Evolutionary conservation across 2,113 vertebrate genomes (phyloP).

Genomic region (Mixornis gularis): DNA sequence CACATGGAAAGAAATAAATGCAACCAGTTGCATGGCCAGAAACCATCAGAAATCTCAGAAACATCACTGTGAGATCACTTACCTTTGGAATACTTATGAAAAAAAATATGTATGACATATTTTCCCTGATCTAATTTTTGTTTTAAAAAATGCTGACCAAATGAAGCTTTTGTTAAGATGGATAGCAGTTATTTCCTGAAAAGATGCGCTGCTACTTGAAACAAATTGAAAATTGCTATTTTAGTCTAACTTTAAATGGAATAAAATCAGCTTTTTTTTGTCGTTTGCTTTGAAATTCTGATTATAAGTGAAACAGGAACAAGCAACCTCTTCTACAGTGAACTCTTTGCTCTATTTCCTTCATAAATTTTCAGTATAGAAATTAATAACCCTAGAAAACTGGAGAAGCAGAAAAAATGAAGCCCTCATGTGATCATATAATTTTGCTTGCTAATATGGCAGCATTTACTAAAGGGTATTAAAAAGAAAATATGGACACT

Average conservation of each 20-base stretch:
- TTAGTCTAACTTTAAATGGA: not conserved
- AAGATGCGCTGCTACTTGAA: not conserved
- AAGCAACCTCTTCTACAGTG: not conserved
- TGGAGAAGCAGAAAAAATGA: constrained; percentile 4
- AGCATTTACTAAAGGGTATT: constrained; percentile 15
- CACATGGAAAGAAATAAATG: not conserved
- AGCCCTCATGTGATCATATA: not conserved
- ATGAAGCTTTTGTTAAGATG: not conserved
- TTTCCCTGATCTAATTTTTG: not conserved
- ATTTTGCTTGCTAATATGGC: not conserved
- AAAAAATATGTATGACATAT: not conserved
- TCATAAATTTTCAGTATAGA: not conserved
- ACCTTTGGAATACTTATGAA: not conserved
- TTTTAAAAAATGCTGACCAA: not conserved
- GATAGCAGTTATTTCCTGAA: not conserved
- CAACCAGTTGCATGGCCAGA: not conserved
- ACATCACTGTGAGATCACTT: not conserved
- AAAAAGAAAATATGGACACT: not conserved
- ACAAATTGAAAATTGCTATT: not conserved
- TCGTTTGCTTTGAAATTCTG: not conserved
- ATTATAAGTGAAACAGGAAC: not conserved
- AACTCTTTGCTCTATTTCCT: not conserved
- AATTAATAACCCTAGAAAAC: not conserved
- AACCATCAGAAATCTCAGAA: not conserved
- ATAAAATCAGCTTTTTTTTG: not conserved